Evolutionary conservation across 2,888 invertebrate genomes (phyloP), one percentile per base, ranked within the genome.

Genomic region (Lissocephala sabroskyi): DNA sequence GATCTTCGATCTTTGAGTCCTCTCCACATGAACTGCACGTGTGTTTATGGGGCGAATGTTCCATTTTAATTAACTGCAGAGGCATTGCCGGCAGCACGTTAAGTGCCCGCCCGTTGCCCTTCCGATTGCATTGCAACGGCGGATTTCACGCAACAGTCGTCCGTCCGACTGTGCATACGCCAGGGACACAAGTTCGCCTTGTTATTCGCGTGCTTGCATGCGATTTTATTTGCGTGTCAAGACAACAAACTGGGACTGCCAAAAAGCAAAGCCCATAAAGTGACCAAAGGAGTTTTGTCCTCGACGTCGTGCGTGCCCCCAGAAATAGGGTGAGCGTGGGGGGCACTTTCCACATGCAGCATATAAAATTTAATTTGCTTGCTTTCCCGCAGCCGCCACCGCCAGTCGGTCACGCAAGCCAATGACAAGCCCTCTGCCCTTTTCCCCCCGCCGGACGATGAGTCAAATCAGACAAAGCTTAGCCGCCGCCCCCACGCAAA

Each of bases 191-290:
- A 30, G 4, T 17, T 29, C 6, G 10, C 14, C 39, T 64, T 58
- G 67, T 62, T 71, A 62, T 54, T 77, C 56, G 71, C 79, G 68
- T 80, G 78, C 62, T 65, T 64, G 62, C 80, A 78, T 79, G 79
- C 76, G 73, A 79, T 68, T 77, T 79, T 71, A 73, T 70, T 79
- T 80, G 78, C 78, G 79, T 79, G 78, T 64, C 75, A 51, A 45
- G 43, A 66, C 49, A 23, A 66, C 50, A 59, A 58, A 48, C 49
- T 36, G 18, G 44, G 48, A 62, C 62, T 56, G 57, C 62, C 59
- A 45, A 75, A 60, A 77, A 58, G 45, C 47, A 43, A 43, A 48
- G 28, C 30, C 3, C 30, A 11, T 30, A 41, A 28, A 14, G 39
- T 41, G 16, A 60, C 39, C 39, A 61, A 48, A 44, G 58, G 67